Conservation (phyloP, 1,140 invertebrate genomes). For the Laupala kohalensis region DNA sequence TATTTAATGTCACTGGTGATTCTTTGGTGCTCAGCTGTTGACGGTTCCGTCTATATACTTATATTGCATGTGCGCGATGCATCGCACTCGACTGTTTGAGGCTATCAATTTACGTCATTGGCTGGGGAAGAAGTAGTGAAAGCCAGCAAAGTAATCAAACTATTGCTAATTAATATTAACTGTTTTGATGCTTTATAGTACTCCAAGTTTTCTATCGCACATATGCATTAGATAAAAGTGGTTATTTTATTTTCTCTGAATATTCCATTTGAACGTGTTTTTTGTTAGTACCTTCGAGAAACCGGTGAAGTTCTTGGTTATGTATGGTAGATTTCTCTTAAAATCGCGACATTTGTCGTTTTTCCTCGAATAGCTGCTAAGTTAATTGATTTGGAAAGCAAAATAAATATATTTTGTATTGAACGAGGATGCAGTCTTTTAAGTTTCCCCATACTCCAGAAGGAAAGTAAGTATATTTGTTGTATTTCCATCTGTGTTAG, state of each 20-base stretch:
- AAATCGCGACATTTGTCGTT: not conserved
- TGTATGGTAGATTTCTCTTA: not conserved
- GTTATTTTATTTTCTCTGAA: not conserved
- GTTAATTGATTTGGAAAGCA: not conserved
- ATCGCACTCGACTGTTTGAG: too few species aligned
- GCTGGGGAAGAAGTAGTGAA: not conserved
- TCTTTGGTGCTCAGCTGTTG: too few species aligned
- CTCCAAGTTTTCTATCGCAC: not conserved
- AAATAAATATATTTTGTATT: not conserved
- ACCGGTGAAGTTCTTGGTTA: not conserved
- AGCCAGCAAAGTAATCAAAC: not conserved
- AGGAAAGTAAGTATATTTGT: constrained; percentile 3
- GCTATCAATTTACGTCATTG: not conserved
- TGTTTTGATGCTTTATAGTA: not conserved
- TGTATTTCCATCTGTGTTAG: not conserved
- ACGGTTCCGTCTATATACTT: too few species aligned
- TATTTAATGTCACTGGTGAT: too few species aligned
- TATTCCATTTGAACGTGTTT: not conserved
- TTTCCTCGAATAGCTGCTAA: not conserved
- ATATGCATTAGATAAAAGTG: not conserved
- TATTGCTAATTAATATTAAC: not conserved
- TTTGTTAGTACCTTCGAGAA: not conserved
- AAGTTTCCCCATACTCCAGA: constrained; percentile 1
- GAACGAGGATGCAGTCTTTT: constrained; percentile 1
- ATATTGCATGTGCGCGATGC: too few species aligned